Base-by-base conservation (phyloP, 2,888 invertebrate genomes). In the Molanna angustata region DNA sequence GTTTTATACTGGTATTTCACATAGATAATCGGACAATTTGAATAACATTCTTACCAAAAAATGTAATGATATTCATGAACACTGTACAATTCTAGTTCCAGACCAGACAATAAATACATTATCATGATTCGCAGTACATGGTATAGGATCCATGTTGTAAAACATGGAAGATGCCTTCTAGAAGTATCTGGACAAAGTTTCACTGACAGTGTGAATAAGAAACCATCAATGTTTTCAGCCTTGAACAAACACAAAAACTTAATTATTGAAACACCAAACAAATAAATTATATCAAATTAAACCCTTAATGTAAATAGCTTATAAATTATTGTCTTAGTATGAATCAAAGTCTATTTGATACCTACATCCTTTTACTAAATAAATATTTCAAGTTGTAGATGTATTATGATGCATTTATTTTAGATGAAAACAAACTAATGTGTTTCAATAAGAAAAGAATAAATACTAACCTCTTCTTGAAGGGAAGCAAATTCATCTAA, bases 1-100 rank as follows among this genome's bases (percentile, higher is more conserved):
- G n/a, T n/a, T n/a, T n/a, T n/a, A n/a, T n/a, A n/a, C n/a, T n/a
- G n/a, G n/a, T n/a, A n/a, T n/a, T n/a, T n/a, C n/a, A n/a, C n/a
- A n/a, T n/a, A n/a, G n/a, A n/a, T n/a, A n/a, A n/a, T n/a, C n/a
- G n/a, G n/a, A n/a, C n/a, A n/a, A n/a, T n/a, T n/a, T n/a, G n/a
- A n/a, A n/a, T n/a, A n/a, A 27, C 7, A 27, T 6, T 16, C 74
- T 74, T 62, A 88, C 94, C 94, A 95, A 71, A 89, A 98, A 62
- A 97, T 90, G 68, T 95, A 96, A 64, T 94, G 88, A 71, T 92
- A 97, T 74, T 99, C 98, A 68, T 97, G 96, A 18, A 90, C 86
- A 53, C 94, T 93, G 72, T 97, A 98, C 22, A 99, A 75, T 70
- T 98, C 96, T 49, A 98, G 79, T 68, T 97, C 96, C 64, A 99